Conservation (phyloP, 2,113 vertebrate species). For the Podilymbus podiceps region DNA sequence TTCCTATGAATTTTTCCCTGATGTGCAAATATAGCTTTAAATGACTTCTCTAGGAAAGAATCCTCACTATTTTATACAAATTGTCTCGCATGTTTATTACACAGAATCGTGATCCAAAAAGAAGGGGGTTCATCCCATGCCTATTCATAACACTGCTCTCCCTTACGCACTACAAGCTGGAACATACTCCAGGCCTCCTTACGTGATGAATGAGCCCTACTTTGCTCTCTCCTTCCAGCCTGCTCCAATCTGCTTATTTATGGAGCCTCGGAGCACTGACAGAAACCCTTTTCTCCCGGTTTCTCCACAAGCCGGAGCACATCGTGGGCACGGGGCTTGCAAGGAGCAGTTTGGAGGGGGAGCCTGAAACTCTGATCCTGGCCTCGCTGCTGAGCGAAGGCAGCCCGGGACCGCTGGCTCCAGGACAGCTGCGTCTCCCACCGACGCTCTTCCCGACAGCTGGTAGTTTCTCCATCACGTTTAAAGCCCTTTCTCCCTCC, state of each 20-base stretch:
- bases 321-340: neutral
- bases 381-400: neutral
- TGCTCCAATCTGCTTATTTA: conserved; percentile 26
- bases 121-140: conserved; percentile 33
- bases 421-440: neutral
- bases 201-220: conserved; percentile 40
- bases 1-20: neutral
- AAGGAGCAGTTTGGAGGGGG: neutral
- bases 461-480: neutral
- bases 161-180: neutral
- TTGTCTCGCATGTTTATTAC: conserved; percentile 50
- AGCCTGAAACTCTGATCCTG: neutral
- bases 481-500: neutral
- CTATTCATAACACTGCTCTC: conserved; percentile 23
- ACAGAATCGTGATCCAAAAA: conserved; percentile 33
- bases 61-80: conserved; percentile 59
- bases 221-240: neutral
- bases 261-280: neutral
- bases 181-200: conserved; percentile 30
- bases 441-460: neutral
- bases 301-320: neutral
- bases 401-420: fast-evolving
- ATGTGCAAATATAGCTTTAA: conserved; percentile 36
- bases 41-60: conserved; percentile 66
- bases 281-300: neutral